Evolutionary conservation across 2,113 vertebrate genomes (phyloP), one percentile per base, ranked within the genome.

Genomic region (Mobula hypostoma): DNA sequence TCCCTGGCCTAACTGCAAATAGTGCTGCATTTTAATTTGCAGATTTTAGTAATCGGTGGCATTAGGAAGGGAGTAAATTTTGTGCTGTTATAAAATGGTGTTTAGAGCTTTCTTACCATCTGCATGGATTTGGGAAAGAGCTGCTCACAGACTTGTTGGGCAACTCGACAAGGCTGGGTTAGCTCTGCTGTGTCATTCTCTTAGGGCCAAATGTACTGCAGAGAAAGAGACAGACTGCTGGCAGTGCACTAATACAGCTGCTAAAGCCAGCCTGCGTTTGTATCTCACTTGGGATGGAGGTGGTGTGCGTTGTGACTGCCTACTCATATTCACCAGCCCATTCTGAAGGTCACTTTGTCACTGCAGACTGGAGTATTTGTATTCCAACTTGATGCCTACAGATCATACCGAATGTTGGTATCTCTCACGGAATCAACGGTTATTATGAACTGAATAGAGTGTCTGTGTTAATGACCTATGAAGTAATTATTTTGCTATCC

Each of bases 271-370:
- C 5, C 68, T n/a, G 12, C 5, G 48, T 58, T 90, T 90, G 11
- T 19, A 32, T 32, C 29, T 90, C 32, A 48, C 61, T 63, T 61
- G 61, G 87, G 15, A 63, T 14, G 87, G 66, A n/a, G 12, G 17
- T 63, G 61, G 15, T 91, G 0, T 91, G 21, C 68, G 11, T 15
- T 82, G 36, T 40, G 9, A 82, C 32, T 82, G 63, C n/a, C 17
- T 1, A 68, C 5, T 91, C 5, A 6, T 68, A 68, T 66, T n/a
- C 63, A 32, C 17, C 21, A 68, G 32, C 56, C 14, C 12, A 36
- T 68, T 66, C 8, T 91, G 61, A 91, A 91, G 87, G 87, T 91
- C n/a, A 91, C 61, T 68, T 68, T 91, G 11, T 70, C 29, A 19
- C 63, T 36, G 61, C 61, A 88, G 58, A 9, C 85, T 66, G 87